Base-by-base conservation (phyloP, 2,797 vertebrate genomes). In the Sciurus carolinensis region DNA sequence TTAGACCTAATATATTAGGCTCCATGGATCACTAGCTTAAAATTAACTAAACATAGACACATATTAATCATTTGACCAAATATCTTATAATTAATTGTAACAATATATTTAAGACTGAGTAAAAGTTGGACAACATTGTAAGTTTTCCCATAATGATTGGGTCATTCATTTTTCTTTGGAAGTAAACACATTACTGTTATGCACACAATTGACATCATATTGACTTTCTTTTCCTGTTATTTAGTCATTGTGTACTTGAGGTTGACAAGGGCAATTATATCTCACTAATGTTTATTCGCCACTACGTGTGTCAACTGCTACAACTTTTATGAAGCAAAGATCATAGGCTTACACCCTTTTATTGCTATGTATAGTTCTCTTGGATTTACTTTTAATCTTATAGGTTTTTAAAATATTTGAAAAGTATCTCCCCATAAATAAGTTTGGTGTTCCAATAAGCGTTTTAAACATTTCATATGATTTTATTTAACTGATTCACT, bases 161-260 rank as follows among this genome's bases (percentile, higher is more conserved):
- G 94, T 97, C 96, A 98, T 97, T 98, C 71, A 95, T 79, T 98
- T 97, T 95, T 95, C 84, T 87, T 62, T 39, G 42, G 73, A 88
- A 98, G 93, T 82, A 97, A 87, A 97, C 93, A 96, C 69, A 95
- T 95, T 83, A 88, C 91, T 97, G 72, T 98, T 98, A 97, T 91
- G 95, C 98, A 76, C 92, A 96, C 96, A 95, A 96, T 93, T 98
- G 95, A 97, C 95, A 87, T 76, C 85, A 95, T 98, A 98, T 97
- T 98, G 98, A 98, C 98, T 98, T 98, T 97, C 91, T 98, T 98
- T 97, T 95, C 87, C 89, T 97, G 26, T 94, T 98, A 96, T 98
- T 98, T 98, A 97, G 97, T 98, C 92, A 97, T 85, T 97, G 79
- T 91, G 86, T 95, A 90, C 96, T 98, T 82, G 98, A 98, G 92